phyloP scores from a whole-genome alignment of 2,113 vertebrate genomes.

The Phylloscopus trochilus region DNA sequence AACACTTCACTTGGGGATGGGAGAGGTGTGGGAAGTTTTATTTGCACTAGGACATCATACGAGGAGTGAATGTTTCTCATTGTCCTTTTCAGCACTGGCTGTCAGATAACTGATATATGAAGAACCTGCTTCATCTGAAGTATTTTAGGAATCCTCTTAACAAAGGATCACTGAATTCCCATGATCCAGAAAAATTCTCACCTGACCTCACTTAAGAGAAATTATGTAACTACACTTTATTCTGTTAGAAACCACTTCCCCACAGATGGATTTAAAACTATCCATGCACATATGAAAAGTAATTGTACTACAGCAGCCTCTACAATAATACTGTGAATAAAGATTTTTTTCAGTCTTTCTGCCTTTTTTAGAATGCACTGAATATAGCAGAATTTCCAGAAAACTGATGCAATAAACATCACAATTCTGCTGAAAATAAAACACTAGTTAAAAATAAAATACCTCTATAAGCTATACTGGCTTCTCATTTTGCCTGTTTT shows the following conservation, averaged over 20 bases:
- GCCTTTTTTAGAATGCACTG: background rate
- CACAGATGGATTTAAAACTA: background rate
- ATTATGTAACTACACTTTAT: background rate
- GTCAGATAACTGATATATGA: background rate
- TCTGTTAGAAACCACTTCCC: background rate
- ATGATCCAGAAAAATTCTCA: background rate
- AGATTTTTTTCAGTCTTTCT: background rate
- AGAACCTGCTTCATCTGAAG: background rate
- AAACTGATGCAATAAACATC: background rate
- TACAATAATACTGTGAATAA: background rate
- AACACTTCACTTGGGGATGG: background rate
- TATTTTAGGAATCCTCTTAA: slow-evolving; percentile 44
- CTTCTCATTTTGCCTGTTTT: background rate
- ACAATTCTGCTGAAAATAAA: background rate
- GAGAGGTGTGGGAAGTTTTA: background rate
- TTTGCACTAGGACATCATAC: background rate
- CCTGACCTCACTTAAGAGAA: background rate
- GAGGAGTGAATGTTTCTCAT: background rate
- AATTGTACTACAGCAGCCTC: background rate
- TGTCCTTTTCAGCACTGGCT: background rate
- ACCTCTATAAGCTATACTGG: background rate
- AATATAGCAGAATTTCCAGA: background rate
- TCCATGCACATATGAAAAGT: background rate
- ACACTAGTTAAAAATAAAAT: background rate
- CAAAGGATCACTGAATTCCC: background rate